A percentile compares a stretch with the other conserved stretches of the same genome.
These are phyloP conservation scores for Benitochromis conjunctus DNA, from an alignment of 2,113 vertebrate species.

Conservation along the genomic window DNA sequence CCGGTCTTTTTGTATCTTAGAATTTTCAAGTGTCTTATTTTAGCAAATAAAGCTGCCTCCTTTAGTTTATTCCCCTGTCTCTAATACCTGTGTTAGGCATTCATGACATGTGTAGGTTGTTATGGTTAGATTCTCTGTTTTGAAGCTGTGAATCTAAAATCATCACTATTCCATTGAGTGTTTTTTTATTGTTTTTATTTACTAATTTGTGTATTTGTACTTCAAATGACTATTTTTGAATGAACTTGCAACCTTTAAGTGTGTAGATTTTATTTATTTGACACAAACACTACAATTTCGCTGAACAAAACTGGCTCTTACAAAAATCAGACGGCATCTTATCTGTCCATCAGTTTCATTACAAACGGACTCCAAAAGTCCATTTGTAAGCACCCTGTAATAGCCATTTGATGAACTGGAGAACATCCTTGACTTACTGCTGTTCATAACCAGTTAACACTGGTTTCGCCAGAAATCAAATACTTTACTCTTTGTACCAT, in stretches of 20 bases:
- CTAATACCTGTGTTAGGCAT: neutral
- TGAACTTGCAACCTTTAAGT: neutral
- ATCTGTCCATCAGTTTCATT: neutral
- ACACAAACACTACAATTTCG: neutral
- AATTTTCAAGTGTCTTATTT: neutral
- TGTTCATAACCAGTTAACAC: neutral
- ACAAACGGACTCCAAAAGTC: neutral
- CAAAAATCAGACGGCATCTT: neutral
- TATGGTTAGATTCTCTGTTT: neutral
- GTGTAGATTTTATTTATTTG: neutral
- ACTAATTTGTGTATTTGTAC: neutral
- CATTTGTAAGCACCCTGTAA: neutral
- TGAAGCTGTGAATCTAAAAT: neutral
- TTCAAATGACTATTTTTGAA: fast-evolving
- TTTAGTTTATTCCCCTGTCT: neutral
- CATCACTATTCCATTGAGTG: neutral
- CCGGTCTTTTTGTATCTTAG: neutral
- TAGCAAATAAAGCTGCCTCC: neutral
- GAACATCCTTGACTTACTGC: neutral
- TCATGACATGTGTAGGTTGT: neutral
- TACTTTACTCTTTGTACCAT: neutral
- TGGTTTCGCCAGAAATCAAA: neutral
- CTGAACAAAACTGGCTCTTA: neutral
- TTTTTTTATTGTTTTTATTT: neutral
- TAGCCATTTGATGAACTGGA: neutral